Conservation (phyloP, 2,113 vertebrate genomes). For the Melierax canorus region DNA sequence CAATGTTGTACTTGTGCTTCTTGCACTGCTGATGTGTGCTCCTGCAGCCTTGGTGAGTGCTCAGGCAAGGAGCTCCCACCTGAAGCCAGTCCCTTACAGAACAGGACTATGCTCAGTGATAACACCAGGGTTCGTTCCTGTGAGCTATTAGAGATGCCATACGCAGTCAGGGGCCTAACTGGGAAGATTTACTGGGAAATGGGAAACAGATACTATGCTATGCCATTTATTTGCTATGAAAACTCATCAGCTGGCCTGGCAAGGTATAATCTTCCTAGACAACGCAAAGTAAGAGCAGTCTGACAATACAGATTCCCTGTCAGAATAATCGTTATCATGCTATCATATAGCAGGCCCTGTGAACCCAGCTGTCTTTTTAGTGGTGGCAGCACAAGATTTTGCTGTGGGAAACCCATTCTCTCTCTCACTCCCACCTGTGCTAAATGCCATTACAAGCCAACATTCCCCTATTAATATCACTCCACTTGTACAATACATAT, state of each 20-base stretch:
- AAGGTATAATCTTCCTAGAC: slow-evolving; percentile 48
- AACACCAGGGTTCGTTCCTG: not conserved
- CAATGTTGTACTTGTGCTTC: rapidly evolving
- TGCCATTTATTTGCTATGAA: not conserved
- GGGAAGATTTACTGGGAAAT: not conserved
- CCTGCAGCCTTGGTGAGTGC: not conserved
- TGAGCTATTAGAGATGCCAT: not conserved
- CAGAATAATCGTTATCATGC: not conserved
- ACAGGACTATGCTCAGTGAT: not conserved
- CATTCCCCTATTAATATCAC: slow-evolving; percentile 27
- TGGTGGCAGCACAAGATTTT: not conserved
- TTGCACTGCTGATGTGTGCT: not conserved
- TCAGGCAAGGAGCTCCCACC: not conserved
- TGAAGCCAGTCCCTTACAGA: not conserved
- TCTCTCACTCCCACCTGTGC: not conserved
- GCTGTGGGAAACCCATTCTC: not conserved
- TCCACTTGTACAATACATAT: not conserved
- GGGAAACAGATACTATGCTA: not conserved
- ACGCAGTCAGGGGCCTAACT: not conserved
- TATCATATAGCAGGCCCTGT: not conserved
- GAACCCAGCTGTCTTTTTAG: slow-evolving; percentile 14
- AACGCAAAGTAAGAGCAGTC: slow-evolving; percentile 8
- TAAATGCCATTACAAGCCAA: slow-evolving; percentile 21
- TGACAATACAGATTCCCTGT: slow-evolving; percentile 15
- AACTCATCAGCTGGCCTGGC: not conserved